Evolutionary conservation across 2,113 vertebrate species (phyloP), one percentile per base, ranked within the genome.

Genomic region (Paracanthobrama guichenoti): DNA sequence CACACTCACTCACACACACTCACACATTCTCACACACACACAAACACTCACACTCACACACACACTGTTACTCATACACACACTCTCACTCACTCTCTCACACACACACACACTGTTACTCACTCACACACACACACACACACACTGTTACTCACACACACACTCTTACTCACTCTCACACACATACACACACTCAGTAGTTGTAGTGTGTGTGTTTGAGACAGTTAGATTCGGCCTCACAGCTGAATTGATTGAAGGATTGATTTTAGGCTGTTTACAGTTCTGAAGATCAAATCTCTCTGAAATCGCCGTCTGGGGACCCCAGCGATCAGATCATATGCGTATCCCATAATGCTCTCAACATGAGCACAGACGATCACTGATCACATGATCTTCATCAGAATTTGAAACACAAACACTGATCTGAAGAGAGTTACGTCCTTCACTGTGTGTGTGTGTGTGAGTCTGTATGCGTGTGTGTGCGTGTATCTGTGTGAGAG

Each of bases 191-290:
- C 35, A 39, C 39, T 16, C 48, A 39, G 39, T 39, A 39, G 6
- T 39, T 55, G 39, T n/a, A 11, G 48, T 53, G 46, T 67, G 83
- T 28, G 53, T 59, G 57, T 12, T 26, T 22, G 78, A 35, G 86
- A 86, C 77, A 57, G 81, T 81, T 83, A 87, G 84, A 87, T 86
- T 85, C 62, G 74, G 77, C 55, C 79, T 75, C 72, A 59, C 82
- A 77, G 87, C 73, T 77, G 81, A 87, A 89, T 89, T 89, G 88
- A 89, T 89, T 89, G 86, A 83, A 72, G 76, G 86, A 89, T 87
- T 89, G 88, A 89, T 88, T 88, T 88, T 88, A 84, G 87, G 69
- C 81, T 89, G 88, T 89, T 87, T 89, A 87, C 88, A 89, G 86
- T 86, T 74, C 85, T 88, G 75, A 84, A 88, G 87, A 88, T 88